A percentile compares a stretch with the other conserved stretches of the same genome.
These are phyloP conservation scores for Fratercula arctica DNA, from an alignment of 2,797 vertebrate genomes.

Conservation along the genomic window DNA sequence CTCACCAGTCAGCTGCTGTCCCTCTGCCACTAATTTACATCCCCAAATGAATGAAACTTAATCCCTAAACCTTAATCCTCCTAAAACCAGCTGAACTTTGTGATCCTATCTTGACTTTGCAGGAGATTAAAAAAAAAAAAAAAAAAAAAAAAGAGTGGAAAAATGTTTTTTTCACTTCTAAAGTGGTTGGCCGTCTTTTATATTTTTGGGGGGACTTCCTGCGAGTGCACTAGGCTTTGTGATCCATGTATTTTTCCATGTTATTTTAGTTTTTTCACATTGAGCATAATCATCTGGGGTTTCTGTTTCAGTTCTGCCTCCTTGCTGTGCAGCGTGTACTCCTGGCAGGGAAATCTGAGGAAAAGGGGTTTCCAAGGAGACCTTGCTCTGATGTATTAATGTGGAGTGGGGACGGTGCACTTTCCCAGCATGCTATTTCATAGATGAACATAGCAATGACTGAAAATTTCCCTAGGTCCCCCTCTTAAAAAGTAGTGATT, in stretches of 20 bases:
- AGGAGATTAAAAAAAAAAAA: neutral
- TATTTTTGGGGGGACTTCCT: neutral
- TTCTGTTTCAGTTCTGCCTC: neutral
- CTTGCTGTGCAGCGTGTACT: neutral
- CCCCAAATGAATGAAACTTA: slow-evolving; percentile 51
- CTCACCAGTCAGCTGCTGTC: slow-evolving; percentile 22
- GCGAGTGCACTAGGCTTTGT: neutral
- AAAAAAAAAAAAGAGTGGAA: neutral
- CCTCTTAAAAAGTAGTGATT: neutral
- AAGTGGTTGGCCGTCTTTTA: neutral
- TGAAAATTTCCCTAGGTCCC: neutral
- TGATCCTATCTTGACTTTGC: slow-evolving; percentile 59
- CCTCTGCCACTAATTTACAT: slow-evolving; percentile 43
- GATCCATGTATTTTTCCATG: neutral
- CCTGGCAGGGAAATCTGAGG: neutral
- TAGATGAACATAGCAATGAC: neutral
- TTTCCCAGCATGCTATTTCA: neutral
- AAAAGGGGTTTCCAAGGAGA: neutral
- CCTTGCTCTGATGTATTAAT: neutral
- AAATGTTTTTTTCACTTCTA: slow-evolving; percentile 1
- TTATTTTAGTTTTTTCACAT: neutral
- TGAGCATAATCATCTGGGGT: neutral
- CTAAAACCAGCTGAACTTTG: slow-evolving; percentile 56
- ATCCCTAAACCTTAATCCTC: slow-evolving; percentile 56
- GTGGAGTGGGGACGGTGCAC: neutral